phyloP scores from a whole-genome alignment of 2,113 vertebrate genomes.

The Oryzias melastigma region DNA sequence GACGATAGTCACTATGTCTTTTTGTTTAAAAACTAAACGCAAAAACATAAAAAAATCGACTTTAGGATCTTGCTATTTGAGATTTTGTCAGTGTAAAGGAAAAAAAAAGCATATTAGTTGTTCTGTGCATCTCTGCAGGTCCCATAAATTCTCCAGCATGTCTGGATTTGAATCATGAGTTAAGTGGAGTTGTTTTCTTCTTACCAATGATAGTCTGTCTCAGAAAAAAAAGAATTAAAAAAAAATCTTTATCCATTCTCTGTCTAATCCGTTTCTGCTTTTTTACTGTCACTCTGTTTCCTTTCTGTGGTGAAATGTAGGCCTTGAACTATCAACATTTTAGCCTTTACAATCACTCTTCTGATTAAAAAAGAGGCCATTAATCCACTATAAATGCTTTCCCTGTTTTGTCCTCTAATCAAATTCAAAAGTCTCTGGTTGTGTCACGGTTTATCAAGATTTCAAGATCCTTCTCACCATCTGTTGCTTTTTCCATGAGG shows the following conservation, averaged over 20 bases:
- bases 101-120: background rate
- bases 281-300: background rate
- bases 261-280: background rate
- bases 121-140: background rate
- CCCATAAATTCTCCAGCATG: conserved; percentile 32
- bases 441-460: conserved; percentile 14
- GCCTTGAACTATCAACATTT: conserved; percentile 7
- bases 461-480: conserved; percentile 14
- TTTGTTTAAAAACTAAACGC: background rate
- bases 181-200: conserved; percentile 59
- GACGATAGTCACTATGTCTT: too few relatives aligned
- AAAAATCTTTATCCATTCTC: background rate
- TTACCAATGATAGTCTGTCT: background rate
- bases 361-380: conserved; percentile 14
- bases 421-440: conserved; percentile 4
- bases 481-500: conserved; percentile 10
- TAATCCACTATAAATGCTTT: conserved; percentile 25
- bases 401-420: background rate
- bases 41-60: background rate
- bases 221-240: conserved; percentile 1
- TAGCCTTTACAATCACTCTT: background rate
- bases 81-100: too few relatives aligned
- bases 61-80: too few relatives aligned
- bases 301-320: background rate
- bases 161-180: conserved; percentile 46